Percentiles rank a stretch among this genome's conserved stretches.
phyloP scores from a whole-genome alignment of 2,113 vertebrate genomes.

The Rhabdornis inornatus region DNA sequence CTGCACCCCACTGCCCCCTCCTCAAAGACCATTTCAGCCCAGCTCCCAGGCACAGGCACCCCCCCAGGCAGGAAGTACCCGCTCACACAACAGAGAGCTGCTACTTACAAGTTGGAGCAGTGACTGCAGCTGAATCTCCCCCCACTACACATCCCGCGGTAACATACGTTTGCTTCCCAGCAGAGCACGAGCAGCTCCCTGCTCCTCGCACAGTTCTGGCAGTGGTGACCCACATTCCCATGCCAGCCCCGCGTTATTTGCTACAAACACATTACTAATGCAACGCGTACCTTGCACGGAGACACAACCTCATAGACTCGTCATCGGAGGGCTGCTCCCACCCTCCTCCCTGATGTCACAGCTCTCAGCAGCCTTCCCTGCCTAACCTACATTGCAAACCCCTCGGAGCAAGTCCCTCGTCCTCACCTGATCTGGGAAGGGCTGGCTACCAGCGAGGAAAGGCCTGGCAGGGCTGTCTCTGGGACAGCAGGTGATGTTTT shows the following conservation, averaged over 20 bases:
- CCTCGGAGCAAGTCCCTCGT: not conserved
- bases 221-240: conserved; percentile 55
- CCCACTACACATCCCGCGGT: not conserved
- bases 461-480: not conserved
- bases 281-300: conserved; percentile 27
- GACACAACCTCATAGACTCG: conserved; percentile 28
- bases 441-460: not conserved
- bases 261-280: conserved; percentile 38
- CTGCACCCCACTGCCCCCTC: not conserved
- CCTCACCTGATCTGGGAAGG: not conserved
- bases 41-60: rapidly evolving
- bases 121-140: not conserved
- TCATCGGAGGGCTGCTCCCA: conserved; percentile 31
- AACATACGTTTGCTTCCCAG: not conserved
- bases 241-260: conserved; percentile 33
- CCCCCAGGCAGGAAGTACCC: not conserved
- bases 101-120: conserved; percentile 24
- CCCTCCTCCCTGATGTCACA: conserved; percentile 30
- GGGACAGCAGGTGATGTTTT: rapidly evolving
- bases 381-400: conserved; percentile 58
- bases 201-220: not conserved
- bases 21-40: not conserved
- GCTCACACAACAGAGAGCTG: not conserved
- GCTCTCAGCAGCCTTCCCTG: not conserved
- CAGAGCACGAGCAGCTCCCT: conserved; percentile 18